Percentiles rank a stretch among this genome's conserved stretches.
Evolutionary conservation across 2,113 vertebrate species (phyloP).

Genomic region (Phalacrocorax pelagicus): DNA sequence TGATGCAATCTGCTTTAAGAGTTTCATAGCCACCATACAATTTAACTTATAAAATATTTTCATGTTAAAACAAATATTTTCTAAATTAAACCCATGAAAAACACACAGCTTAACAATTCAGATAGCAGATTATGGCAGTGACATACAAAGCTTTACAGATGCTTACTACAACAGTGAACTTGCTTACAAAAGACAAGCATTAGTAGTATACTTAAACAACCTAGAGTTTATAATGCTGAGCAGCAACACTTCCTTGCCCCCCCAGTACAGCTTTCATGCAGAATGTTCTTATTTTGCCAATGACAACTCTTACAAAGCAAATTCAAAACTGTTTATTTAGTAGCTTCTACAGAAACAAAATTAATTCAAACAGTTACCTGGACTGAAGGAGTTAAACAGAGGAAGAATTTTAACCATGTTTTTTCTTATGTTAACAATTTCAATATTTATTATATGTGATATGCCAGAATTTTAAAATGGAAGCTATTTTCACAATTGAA

Average conservation of each 20-base stretch:
- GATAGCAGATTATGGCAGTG: neutral
- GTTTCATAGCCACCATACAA: neutral
- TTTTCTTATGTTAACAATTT: neutral
- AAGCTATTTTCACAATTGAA: neutral
- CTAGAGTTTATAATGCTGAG: neutral
- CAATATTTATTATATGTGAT: neutral
- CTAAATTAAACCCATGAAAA: neutral
- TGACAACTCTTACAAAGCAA: neutral
- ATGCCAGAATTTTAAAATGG: neutral
- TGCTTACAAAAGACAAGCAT: neutral
- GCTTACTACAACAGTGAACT: neutral
- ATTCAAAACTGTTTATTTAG: slow-evolving; percentile 51
- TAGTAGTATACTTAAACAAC: neutral
- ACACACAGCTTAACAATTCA: neutral
- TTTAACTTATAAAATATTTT: neutral
- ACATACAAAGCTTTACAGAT: neutral
- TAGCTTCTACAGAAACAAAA: slow-evolving; percentile 17
- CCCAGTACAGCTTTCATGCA: neutral
- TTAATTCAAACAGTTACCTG: neutral
- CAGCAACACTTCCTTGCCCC: neutral
- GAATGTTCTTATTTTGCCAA: neutral
- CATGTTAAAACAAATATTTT: neutral
- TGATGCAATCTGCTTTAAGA: neutral
- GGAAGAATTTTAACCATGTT: neutral
- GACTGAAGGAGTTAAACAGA: neutral